These are phyloP conservation scores for Epinephelus malabaricus DNA, from an alignment of 2,797 vertebrate genomes.

Conservation along the genomic window DNA sequence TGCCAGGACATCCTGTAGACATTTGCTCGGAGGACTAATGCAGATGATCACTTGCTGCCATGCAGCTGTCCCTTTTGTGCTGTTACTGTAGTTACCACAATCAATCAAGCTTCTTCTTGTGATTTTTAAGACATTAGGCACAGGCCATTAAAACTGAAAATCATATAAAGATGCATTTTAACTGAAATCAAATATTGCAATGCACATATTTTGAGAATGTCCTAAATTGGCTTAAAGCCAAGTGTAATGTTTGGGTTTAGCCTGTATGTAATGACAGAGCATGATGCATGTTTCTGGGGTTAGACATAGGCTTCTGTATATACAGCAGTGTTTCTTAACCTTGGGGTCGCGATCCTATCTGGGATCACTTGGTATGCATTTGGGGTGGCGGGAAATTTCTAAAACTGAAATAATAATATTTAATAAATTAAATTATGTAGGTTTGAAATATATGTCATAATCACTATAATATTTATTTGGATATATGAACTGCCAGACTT, in stretches of 20 bases:
- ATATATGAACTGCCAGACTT: constrained; percentile 1
- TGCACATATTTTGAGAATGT: constrained; percentile 43
- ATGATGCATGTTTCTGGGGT: constrained; percentile 55
- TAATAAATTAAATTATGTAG: neutral
- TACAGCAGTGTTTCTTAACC: constrained; percentile 29
- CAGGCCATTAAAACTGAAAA: constrained; percentile 24
- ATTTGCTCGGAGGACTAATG: constrained; percentile 29
- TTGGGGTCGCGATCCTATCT: neutral
- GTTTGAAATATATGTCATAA: neutral
- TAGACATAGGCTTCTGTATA: constrained; percentile 11
- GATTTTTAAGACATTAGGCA: constrained; percentile 22
- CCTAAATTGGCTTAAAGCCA: constrained; percentile 17
- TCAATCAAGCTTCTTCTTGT: constrained; percentile 17
- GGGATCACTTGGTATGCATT: constrained; percentile 14
- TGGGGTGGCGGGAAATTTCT: constrained; percentile 9
- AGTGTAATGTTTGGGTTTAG: constrained; percentile 39
- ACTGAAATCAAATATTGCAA: constrained; percentile 21
- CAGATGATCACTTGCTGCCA: constrained; percentile 35
- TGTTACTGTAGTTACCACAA: constrained; percentile 45
- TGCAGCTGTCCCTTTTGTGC: constrained; percentile 38
- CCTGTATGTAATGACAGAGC: constrained; percentile 55
- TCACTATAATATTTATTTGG: neutral
- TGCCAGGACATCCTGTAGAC: constrained; percentile 34
- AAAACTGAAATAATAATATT: constrained; percentile 17
- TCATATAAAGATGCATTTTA: neutral